phyloP scores from a whole-genome alignment of 2,888 invertebrate genomes.

The Pantelozetes paolii region DNA sequence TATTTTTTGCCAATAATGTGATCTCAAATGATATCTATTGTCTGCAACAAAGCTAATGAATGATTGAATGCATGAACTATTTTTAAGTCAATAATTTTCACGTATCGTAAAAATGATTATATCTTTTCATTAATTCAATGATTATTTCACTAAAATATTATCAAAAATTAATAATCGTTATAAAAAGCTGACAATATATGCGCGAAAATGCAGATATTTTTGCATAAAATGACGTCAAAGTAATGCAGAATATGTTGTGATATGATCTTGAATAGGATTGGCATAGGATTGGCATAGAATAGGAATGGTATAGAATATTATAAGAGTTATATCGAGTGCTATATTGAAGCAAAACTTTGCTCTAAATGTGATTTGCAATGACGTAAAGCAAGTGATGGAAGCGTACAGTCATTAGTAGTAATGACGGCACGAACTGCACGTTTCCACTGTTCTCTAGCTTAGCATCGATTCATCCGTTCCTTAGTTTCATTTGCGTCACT shows the following conservation, averaged over 20 bases:
- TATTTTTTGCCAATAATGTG: too few relatives aligned
- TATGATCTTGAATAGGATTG: background rate
- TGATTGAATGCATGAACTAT: too few relatives aligned
- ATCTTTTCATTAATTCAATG: too few relatives aligned
- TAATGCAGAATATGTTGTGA: background rate
- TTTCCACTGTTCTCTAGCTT: constrained; percentile 1
- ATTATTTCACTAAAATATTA: too few relatives aligned
- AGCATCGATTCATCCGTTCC: constrained; percentile 28
- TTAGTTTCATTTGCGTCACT: constrained; percentile 20
- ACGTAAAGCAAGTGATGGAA: background rate
- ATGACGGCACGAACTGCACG: constrained; percentile 4
- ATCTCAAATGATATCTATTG: too few relatives aligned
- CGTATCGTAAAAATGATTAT: too few relatives aligned
- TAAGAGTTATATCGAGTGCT: background rate
- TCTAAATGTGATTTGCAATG: constrained; percentile 13
- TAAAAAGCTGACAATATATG: too few relatives aligned
- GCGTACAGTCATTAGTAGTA: constrained; percentile 2
- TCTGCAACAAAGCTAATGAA: too few relatives aligned
- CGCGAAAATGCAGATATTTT: background rate
- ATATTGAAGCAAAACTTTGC: background rate
- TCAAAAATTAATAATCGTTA: too few relatives aligned
- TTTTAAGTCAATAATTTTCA: too few relatives aligned
- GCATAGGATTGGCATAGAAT: background rate
- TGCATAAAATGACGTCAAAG: background rate
- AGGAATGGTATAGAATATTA: background rate